Percentiles rank a stretch among this genome's conserved stretches.
phyloP scores from a whole-genome alignment of 1,140 invertebrate genomes.

The Zophobas atratus region DNA sequence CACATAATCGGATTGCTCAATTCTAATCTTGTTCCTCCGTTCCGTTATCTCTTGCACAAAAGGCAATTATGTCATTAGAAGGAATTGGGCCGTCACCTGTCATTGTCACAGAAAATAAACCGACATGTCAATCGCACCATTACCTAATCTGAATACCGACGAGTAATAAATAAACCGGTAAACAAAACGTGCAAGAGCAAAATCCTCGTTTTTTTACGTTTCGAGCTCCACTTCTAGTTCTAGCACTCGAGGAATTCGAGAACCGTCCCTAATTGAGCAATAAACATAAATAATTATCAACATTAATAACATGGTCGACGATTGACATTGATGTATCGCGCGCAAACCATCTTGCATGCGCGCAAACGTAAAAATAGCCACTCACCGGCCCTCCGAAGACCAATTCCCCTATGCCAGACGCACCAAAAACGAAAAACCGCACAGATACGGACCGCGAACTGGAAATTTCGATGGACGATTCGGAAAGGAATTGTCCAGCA shows the following conservation, averaged over 20 bases:
- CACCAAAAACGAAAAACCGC: not conserved
- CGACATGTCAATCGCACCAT: constrained; percentile 14
- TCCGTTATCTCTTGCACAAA: not conserved
- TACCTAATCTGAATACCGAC: constrained; percentile 36
- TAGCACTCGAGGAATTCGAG: constrained; percentile 19
- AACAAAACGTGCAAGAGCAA: constrained; percentile 12
- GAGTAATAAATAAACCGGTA: not conserved
- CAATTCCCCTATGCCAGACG: not conserved
- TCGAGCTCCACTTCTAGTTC: constrained; percentile 21
- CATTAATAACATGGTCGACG: constrained; percentile 38
- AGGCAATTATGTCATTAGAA: constrained; percentile 15
- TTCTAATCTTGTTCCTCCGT: constrained; percentile 7
- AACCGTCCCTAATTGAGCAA: constrained; percentile 36
- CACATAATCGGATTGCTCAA: constrained; percentile 10
- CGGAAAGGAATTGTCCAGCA: constrained; percentile 30
- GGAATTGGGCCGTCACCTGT: constrained; percentile 31
- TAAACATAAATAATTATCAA: constrained; percentile 44
- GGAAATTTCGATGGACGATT: constrained; percentile 8
- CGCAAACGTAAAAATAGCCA: constrained; percentile 11
- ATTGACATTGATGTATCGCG: constrained; percentile 38
- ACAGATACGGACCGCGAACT: constrained; percentile 12
- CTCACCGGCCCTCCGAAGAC: not conserved
- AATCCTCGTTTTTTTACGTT: not conserved
- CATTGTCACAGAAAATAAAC: constrained; percentile 14
- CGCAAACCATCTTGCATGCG: constrained; percentile 25